These are phyloP conservation scores for Prosopocoilus inquinatus DNA, from an alignment of 2,888 invertebrate genomes.

Conservation along the genomic window DNA sequence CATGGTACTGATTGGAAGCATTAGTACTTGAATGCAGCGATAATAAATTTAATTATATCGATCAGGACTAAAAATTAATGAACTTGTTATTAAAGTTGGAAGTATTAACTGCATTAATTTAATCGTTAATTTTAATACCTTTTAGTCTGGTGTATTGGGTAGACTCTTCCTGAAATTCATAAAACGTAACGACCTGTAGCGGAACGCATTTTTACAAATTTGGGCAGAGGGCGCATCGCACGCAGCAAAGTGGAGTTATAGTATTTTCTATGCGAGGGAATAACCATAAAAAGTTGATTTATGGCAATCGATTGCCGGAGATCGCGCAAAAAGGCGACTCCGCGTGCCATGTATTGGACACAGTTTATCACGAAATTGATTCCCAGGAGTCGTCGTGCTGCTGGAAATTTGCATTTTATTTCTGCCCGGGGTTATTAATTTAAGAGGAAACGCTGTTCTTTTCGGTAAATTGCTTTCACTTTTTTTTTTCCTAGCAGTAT, in stretches of 20 bases:
- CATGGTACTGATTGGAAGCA: no score
- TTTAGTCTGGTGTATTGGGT: no score
- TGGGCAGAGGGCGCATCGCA: not conserved
- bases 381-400: constrained; percentile 1
- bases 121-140: no score
- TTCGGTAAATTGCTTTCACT: constrained; percentile 7
- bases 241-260: not conserved
- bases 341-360: constrained; percentile 1
- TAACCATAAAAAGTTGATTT: constrained; percentile 10
- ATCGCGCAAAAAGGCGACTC: constrained; percentile 3
- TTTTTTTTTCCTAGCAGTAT: not conserved
- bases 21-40: no score
- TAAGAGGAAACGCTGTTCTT: constrained; percentile 4
- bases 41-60: no score
- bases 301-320: not conserved
- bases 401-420: constrained; percentile 15
- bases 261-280: not conserved
- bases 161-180: not conserved
- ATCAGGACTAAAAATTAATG: no score
- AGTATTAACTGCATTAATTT: no score
- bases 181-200: constrained; percentile 1
- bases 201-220: not conserved
- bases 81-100: no score
- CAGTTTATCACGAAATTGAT: constrained; percentile 15
- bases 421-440: constrained; percentile 11